Percentiles rank a stretch among this genome's conserved stretches.
These are phyloP conservation scores for Sebastes reedi DNA, from an alignment of 2,797 vertebrate species.

Conservation along the genomic window DNA sequence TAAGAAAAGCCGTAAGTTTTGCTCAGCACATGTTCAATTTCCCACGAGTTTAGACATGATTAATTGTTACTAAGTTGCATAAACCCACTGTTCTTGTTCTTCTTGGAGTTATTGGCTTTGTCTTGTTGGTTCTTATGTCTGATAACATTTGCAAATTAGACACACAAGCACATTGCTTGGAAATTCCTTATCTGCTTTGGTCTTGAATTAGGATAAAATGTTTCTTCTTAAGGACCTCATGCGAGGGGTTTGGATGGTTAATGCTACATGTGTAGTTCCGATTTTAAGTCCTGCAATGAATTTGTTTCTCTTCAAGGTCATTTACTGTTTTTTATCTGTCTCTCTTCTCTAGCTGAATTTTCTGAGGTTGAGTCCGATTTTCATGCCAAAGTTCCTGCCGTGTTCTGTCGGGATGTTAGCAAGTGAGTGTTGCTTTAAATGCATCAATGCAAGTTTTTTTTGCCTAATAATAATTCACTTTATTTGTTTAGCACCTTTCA, in stretches of 20 bases:
- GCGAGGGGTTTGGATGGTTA: background rate
- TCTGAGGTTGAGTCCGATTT: slow-evolving; percentile 97
- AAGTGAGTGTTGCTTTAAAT: slow-evolving; percentile 79
- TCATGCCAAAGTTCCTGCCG: slow-evolving; percentile 98
- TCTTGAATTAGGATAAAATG: background rate
- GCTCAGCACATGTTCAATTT: background rate
- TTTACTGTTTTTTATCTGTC: background rate
- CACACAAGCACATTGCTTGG: background rate
- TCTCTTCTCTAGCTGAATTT: slow-evolving; percentile 83
- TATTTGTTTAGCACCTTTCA: background rate
- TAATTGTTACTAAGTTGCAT: background rate
- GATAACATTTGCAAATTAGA: background rate
- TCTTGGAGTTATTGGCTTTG: background rate
- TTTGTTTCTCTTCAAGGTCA: background rate
- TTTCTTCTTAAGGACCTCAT: background rate
- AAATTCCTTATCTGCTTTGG: background rate
- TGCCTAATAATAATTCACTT: background rate
- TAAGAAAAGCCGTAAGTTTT: slow-evolving; percentile 89
- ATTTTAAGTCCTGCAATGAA: background rate
- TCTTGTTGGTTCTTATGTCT: background rate
- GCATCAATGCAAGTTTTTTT: background rate
- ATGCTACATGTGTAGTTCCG: background rate
- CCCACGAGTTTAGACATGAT: background rate
- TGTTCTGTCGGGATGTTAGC: slow-evolving; percentile 92
- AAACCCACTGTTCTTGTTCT: background rate